A percentile compares a stretch with the other conserved stretches of the same genome.
Conservation (phyloP, 2,113 vertebrate species). For the Atlantisia rogersi region DNA sequence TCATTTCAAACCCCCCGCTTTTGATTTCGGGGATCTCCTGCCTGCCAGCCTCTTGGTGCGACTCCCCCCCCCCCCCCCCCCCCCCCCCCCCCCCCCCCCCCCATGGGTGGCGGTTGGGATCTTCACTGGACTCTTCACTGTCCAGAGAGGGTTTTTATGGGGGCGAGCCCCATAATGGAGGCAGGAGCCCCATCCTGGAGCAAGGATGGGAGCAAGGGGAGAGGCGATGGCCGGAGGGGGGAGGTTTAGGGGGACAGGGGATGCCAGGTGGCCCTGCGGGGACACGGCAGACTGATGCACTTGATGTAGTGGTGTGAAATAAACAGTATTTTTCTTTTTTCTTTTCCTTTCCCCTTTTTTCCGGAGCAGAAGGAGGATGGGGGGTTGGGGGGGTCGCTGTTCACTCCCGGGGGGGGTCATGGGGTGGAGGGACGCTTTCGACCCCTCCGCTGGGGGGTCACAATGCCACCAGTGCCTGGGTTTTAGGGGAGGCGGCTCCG, state of each 20-base stretch:
- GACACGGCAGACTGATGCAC: slow-evolving; percentile 10
- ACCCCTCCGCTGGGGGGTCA: not conserved
- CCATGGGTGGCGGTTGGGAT: not conserved
- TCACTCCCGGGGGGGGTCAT: no score
- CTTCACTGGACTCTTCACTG: no score
- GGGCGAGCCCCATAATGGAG: not conserved
- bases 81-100: no score
- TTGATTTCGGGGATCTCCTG: not conserved
- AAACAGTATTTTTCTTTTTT: slow-evolving; percentile 78
- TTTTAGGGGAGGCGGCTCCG: no score
- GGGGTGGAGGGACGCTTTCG: not conserved
- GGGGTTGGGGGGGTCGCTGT: no score
- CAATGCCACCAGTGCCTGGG: not conserved
- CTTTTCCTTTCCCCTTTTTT: slow-evolving; percentile 20
- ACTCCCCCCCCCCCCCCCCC: not conserved
- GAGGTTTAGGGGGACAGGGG: not conserved
- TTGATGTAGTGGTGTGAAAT: slow-evolving; percentile 75
- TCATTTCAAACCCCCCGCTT: not conserved
- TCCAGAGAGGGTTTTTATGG: not conserved
- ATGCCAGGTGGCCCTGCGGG: not conserved
- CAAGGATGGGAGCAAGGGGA: no score
- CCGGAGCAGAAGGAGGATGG: fast-evolving
- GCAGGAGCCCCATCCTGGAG: not conserved
- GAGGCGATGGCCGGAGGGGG: not conserved
- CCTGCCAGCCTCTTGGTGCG: not conserved